Evolutionary conservation across 1,140 invertebrate species (phyloP), one percentile per base, ranked within the genome.

Genomic region (Sitodiplosis mosellana): DNA sequence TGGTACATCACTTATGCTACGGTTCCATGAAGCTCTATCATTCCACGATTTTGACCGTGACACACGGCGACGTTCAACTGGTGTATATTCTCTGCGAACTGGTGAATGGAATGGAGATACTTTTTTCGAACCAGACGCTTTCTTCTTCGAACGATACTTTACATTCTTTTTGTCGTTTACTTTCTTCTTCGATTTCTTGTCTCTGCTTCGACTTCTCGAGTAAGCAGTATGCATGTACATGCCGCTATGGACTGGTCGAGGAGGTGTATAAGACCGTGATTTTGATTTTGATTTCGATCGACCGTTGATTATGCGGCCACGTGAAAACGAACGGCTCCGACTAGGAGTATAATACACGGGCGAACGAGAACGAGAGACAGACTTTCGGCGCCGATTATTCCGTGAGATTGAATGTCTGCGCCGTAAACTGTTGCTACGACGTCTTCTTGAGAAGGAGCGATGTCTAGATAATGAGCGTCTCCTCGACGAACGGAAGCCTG

Each of bases 201-300:
- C 49, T 18, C 53, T 51, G 22, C 50, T 49, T 45, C 45, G 40
- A 49, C 21, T 49, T 56, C 50, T 54, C 15, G 48, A 49, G 33
- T 40, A 51, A 5, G 27, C 27, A 27, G 4, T 27, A 27, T 27
- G 27, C 27, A 27, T 27, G n/a, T 42, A 42, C 18, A 17, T 20
- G 20, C 48, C 8, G 7, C 47, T 50, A 47, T 12, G 19, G 34
- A 15, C 45, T 52, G 44, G 41, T 48, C 33, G 20, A 3, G n/a
- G n/a, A n/a, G 27, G 36, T 14, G 52, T 49, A 33, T 17, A 11
- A n/a, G 52, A 54, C 46, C 33, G 55, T 56, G 42, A 46, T 49
- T 2, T 49, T 51, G 10, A 42, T 38, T 47, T 48, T 5, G 27
- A 51, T 52, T 55, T 47, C 57, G 58, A 53, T 44, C 58, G 59